phyloP scores from a whole-genome alignment of 2,888 invertebrate species.

The Plutella xylostella region DNA sequence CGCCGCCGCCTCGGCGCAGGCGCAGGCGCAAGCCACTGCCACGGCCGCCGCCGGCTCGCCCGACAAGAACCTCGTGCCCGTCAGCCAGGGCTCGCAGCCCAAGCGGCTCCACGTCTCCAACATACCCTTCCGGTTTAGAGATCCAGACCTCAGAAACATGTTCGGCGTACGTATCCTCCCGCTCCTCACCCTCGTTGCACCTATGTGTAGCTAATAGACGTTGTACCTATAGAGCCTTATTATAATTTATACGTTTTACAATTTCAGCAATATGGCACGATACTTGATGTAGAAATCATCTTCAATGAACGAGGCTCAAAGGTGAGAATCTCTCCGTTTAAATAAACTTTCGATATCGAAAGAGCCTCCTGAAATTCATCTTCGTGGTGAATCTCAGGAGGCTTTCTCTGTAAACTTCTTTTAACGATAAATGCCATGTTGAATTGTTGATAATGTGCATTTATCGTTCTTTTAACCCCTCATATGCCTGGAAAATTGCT shows the following conservation, averaged over 20 bases:
- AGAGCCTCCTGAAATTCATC: constrained; percentile 9
- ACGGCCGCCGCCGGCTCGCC: constrained; percentile 45
- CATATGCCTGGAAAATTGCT: too few species aligned
- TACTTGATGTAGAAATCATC: constrained; percentile 99
- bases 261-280: constrained; percentile 97
- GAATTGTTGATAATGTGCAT: background rate
- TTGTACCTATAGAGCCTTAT: too few species aligned
- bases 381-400: background rate
- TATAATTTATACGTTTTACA: constrained; percentile 33
- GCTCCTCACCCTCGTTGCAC: constrained; percentile 5
- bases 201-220: too few species aligned
- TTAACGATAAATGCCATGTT: background rate
- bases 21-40: constrained; percentile 33
- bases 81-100: constrained; percentile 74
- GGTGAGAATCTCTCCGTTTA: constrained; percentile 75
- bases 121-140: constrained; percentile 99
- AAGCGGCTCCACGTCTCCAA: constrained; percentile 99
- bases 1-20: constrained; percentile 43
- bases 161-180: constrained; percentile 87
- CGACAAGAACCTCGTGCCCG: constrained; percentile 64
- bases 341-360: background rate
- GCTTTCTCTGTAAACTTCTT: background rate
- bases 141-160: constrained; percentile 98
- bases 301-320: constrained; percentile 99
- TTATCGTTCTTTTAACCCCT: background rate